Evolutionary conservation across 2,888 invertebrate genomes (phyloP).

Genomic region (Scaptomyza reducta): DNA sequence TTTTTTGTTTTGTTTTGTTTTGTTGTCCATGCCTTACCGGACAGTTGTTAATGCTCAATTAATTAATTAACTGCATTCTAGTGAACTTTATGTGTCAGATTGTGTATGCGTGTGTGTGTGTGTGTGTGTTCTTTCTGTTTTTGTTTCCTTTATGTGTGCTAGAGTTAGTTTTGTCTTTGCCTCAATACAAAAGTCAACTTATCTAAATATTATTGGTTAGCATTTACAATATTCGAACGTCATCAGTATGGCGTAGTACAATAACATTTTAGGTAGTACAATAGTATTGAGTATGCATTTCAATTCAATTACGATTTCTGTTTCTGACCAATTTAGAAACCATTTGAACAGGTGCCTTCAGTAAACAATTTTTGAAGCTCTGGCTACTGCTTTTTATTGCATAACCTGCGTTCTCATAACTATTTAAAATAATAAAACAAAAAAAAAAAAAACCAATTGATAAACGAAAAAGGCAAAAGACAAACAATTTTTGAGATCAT

Average conservation of each 20-base stretch:
- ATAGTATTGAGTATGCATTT: constrained; percentile 15
- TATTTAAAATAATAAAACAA: constrained; percentile 14
- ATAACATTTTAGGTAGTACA: constrained; percentile 15
- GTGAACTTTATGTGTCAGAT: constrained; percentile 56
- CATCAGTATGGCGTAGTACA: constrained; percentile 31
- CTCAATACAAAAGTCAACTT: constrained; percentile 63
- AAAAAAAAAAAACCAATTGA: constrained; percentile 28
- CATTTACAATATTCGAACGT: constrained; percentile 56
- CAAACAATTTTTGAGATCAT: constrained; percentile 72
- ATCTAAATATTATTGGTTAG: constrained; percentile 48
- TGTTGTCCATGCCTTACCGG: constrained; percentile 31
- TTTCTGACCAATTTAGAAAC: constrained; percentile 47
- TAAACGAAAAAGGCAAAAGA: constrained; percentile 23
- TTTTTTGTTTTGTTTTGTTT: constrained; percentile 18
- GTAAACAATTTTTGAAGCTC: constrained; percentile 16
- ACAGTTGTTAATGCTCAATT: constrained; percentile 58
- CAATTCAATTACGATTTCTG: constrained; percentile 41
- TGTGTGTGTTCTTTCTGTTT: background rate
- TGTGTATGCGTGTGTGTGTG: constrained; percentile 9
- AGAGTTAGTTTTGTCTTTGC: constrained; percentile 34
- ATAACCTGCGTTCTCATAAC: constrained; percentile 30
- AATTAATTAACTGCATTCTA: constrained; percentile 68
- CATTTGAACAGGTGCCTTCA: constrained; percentile 46
- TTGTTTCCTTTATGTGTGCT: constrained; percentile 25
- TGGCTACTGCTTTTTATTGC: constrained; percentile 18